Evolutionary conservation across 2,797 vertebrate genomes (phyloP), one percentile per base, ranked within the genome.

Genomic region (Onychomys leucogaster): DNA sequence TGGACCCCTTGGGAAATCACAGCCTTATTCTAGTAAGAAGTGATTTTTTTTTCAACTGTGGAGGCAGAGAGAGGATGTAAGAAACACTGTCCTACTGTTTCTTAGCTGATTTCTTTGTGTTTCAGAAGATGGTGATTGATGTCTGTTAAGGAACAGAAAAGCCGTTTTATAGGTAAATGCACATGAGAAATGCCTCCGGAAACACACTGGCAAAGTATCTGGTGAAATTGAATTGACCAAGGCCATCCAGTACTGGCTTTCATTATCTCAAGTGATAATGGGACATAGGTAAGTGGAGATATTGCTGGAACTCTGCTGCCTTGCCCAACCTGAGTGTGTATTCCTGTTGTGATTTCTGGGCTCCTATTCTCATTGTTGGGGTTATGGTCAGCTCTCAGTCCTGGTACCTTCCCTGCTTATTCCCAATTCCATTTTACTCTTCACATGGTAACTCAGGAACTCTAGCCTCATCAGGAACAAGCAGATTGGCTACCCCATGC

Each of bases 321-420:
- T 87, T 12, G 21, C 27, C 21, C 3, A 41, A 29, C 1, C 6
- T 69, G 63, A 80, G 3, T 1, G 0, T 1, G 0, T 81, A 16
- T 14, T 67, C 41, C 67, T 37, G 34, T n/a, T 27, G 65, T 71
- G 12, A n/a, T 37, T 55, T 86, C 23, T 43, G 69, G 23, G 52
- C 16, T 43, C 5, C 52, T 34, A 13, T 25, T 75, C 52, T 77
- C 29, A 21, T 21, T 21, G 8, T 75, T 69, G 23, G 69, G 57
- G 41, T 23, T 37, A 55, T 69, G 32, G 32, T 67, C 32, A 59
- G 23, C 21, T 37, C 83, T 90, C 14, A 8, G 57, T 34, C 9
- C 76, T 63, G 5, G 61, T 83, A 46, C 14, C 25, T 8, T 13
- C 13, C 0, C 9, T 86, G 25, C 27, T 93, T 83, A 43, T 6